These are phyloP conservation scores for Mimumesa dahlbomi DNA, from an alignment of 2,888 invertebrate genomes.

Conservation along the genomic window DNA sequence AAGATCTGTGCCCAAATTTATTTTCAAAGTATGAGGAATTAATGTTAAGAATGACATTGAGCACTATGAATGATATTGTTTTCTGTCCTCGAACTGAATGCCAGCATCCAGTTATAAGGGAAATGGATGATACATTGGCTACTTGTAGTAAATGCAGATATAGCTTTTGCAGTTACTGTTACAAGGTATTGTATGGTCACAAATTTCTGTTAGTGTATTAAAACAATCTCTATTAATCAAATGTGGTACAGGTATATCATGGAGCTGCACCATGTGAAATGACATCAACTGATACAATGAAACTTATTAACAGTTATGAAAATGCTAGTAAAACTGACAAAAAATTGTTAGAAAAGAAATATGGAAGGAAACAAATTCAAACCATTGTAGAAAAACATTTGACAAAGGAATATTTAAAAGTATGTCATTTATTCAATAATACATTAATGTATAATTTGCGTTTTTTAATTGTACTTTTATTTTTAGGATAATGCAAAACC, in stretches of 20 bases:
- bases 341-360: conserved; percentile 56
- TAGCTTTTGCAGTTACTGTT: conserved; percentile 68
- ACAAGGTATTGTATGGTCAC: conserved; percentile 62
- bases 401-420: conserved; percentile 63
- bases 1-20: conserved; percentile 56
- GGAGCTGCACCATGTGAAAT: conserved; percentile 64
- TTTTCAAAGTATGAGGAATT: conserved; percentile 62
- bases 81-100: conserved; percentile 67
- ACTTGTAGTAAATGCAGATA: conserved; percentile 65
- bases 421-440: conserved; percentile 34
- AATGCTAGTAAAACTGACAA: conserved; percentile 44
- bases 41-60: conserved; percentile 53
- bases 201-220: no score
- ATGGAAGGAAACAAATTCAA: conserved; percentile 67
- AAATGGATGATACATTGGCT: conserved; percentile 60
- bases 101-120: conserved; percentile 58
- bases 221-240: no score
- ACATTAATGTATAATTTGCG: background rate
- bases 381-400: conserved; percentile 63
- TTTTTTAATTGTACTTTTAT: background rate
- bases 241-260: conserved; percentile 63
- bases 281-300: conserved; percentile 25
- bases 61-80: conserved; percentile 63
- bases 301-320: conserved; percentile 61
- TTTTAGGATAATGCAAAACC: conserved; percentile 63